phyloP scores from a whole-genome alignment of 2,888 invertebrate species.

The Stenodema calcarata region DNA sequence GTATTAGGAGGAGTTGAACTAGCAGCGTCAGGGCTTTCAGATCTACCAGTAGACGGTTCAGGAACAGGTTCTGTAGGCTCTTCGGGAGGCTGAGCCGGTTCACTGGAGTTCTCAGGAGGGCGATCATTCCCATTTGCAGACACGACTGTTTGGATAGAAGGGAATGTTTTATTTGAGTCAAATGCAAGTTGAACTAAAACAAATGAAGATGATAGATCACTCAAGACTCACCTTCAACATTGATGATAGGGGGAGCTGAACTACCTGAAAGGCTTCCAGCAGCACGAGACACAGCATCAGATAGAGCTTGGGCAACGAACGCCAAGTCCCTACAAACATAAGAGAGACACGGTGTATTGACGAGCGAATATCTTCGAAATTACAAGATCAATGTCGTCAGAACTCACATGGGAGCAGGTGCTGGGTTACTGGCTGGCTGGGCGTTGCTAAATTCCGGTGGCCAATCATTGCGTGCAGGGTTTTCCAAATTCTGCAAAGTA shows the following conservation, averaged over 20 bases:
- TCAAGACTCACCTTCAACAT: constrained; percentile 49
- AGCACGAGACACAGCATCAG: constrained; percentile 54
- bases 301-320: constrained; percentile 59
- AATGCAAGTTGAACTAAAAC: background rate
- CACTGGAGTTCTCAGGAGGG: background rate
- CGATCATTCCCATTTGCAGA: background rate
- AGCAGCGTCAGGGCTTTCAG: background rate
- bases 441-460: background rate
- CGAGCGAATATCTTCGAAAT: background rate
- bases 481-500: constrained; percentile 63
- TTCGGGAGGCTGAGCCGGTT: background rate
- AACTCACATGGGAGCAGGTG: constrained; percentile 27
- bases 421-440: background rate
- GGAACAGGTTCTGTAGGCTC: constrained; percentile 10
- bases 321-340: constrained; percentile 56
- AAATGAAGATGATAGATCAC: background rate
- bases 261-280: constrained; percentile 23
- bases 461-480: constrained; percentile 59
- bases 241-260: constrained; percentile 43
- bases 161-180: too few relatives aligned
- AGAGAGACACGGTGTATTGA: background rate
- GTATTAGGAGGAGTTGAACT: constrained; percentile 7
- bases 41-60: background rate
- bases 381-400: background rate
- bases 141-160: background rate